Base-by-base conservation (phyloP, 2,888 invertebrate species). In the Diarsia rubi region DNA sequence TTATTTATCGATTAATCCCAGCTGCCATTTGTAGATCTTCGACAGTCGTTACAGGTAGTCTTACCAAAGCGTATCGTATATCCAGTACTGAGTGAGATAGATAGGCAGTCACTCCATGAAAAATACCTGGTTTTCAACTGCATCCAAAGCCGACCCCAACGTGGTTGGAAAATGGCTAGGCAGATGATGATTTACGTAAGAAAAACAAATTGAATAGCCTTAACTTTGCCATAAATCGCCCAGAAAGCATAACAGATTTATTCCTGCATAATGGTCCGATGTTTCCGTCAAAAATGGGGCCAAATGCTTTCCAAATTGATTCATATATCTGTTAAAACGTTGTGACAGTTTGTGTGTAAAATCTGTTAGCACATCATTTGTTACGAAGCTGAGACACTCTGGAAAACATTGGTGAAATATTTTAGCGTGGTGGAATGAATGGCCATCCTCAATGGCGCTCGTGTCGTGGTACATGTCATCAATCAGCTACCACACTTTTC, bases 401-500 rank as follows among this genome's bases (percentile, higher is more conserved):
- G 65, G 74, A 86, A 88, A 88, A 87, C 86, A 86, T 85, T 79
- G 82, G 83, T 84, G 87, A 89, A 88, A 90, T 90, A 90, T 90
- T 88, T 86, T 85, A 88, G 82, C 78, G 84, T 67, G 72, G 75
- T 73, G 81, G 78, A 83, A 83, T 86, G 89, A 89, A 89, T 87
- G 84, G 83, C 66, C 71, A 78, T 74, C 80, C 77, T 82, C 79
- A 74, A 81, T 83, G 73, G 78, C 71, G 65, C 74, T 78, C 75
- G 16, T 31, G 63, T 69, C 76, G 60, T 69, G 75, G 76, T 84
- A 81, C 72, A 82, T 68, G 81, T 88, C 90, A 93, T 93, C 91
- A 90, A 92, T 93, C 92, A 92, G 86, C 75, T 78, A 88, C 85
- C 89, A 85, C 87, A 88, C 88, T 90, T 92, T 91, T 88, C 88